Conservation (phyloP, 2,888 invertebrate species). For the Capitulum mitella region DNA sequence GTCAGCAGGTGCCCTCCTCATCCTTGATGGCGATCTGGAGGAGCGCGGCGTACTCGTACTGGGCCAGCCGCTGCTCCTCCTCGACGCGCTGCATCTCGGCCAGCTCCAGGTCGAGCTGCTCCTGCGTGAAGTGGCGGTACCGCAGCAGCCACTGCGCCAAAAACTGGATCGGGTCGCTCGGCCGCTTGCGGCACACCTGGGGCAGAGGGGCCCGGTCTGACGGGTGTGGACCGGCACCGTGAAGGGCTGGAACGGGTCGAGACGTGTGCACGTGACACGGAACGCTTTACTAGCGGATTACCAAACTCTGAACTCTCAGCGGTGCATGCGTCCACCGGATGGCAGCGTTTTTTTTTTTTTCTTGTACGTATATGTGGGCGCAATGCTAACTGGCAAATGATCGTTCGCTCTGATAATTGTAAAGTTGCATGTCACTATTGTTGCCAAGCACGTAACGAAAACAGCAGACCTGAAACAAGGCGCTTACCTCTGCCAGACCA, state of each 20-base stretch:
- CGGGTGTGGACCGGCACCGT: neutral
- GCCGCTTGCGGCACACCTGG: neutral
- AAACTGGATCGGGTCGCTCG: slow-evolving; percentile 20
- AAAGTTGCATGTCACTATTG: too few relatives aligned
- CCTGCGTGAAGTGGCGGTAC: slow-evolving; percentile 5
- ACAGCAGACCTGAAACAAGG: too few relatives aligned
- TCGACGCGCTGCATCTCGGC: slow-evolving; percentile 12
- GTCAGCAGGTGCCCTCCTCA: neutral
- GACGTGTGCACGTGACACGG: too few relatives aligned
- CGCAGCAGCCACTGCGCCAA: slow-evolving; percentile 24
- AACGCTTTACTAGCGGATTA: too few relatives aligned
- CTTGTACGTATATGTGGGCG: too few relatives aligned
- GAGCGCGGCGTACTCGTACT: slow-evolving; percentile 14
- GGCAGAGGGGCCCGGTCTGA: neutral
- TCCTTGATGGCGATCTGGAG: neutral
- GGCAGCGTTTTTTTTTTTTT: too few relatives aligned
- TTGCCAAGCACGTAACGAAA: too few relatives aligned
- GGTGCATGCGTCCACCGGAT: too few relatives aligned
- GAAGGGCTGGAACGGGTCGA: too few relatives aligned
- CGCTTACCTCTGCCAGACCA: slow-evolving; percentile 2
- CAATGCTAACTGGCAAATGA: too few relatives aligned
- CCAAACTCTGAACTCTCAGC: too few relatives aligned
- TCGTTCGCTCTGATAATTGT: too few relatives aligned
- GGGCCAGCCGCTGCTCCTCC: slow-evolving; percentile 18
- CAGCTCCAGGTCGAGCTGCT: slow-evolving; percentile 20